Percentiles rank a stretch among this genome's conserved stretches.
These are phyloP conservation scores for Antheraea assamensis DNA, from an alignment of 2,888 invertebrate genomes.

Conservation along the genomic window DNA sequence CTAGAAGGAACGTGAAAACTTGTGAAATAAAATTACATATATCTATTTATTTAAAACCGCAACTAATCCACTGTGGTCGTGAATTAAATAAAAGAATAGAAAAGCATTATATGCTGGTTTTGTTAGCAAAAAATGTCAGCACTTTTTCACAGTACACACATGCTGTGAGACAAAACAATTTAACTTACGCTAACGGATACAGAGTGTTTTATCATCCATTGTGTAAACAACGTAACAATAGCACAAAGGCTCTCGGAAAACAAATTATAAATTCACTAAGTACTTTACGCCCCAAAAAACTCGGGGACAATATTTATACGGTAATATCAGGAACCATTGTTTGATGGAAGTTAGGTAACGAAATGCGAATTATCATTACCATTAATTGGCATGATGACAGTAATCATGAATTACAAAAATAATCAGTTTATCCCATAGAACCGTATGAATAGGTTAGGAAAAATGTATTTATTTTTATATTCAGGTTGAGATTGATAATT, in stretches of 20 bases:
- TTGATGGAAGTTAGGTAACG: not conserved
- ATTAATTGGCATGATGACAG: too few relatives aligned
- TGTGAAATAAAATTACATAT: too few relatives aligned
- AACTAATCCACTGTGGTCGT: not conserved
- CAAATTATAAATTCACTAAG: conserved; percentile 4
- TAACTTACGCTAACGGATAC: not conserved
- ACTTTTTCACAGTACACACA: not conserved
- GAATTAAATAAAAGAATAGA: not conserved
- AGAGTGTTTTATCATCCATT: conserved; percentile 9
- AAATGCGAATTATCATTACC: not conserved
- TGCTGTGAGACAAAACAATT: not conserved
- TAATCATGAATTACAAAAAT: too few relatives aligned
- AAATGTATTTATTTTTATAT: too few relatives aligned
- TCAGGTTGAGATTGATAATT: too few relatives aligned
- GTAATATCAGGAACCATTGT: conserved; percentile 9
- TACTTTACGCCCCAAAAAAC: conserved; percentile 11
- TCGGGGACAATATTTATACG: conserved; percentile 4
- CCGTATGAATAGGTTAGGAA: too few relatives aligned
- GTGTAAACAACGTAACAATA: conserved; percentile 3
- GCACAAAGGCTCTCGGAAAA: conserved; percentile 1
- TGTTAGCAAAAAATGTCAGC: not conserved
- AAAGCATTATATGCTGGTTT: not conserved
- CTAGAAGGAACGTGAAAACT: too few relatives aligned
- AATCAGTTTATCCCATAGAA: too few relatives aligned
- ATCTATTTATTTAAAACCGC: too few relatives aligned